Conservation (phyloP, 64 coral and sea anemone species). For the Catalaphyllia jardinei region DNA sequence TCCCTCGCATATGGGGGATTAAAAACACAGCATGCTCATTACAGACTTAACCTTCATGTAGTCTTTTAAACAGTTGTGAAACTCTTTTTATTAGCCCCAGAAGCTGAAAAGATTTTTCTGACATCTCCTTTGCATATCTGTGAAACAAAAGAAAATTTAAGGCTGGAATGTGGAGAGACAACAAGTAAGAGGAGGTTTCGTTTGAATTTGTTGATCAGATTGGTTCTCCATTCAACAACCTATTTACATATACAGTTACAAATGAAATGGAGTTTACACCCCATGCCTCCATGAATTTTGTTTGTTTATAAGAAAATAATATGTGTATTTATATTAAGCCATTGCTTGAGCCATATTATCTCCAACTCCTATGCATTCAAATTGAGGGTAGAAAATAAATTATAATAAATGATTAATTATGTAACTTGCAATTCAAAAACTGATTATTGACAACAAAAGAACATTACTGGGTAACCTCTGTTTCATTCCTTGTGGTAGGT, state of each 20-base stretch:
- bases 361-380: no score
- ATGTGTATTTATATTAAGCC: no score
- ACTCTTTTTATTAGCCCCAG: conserved; percentile 44
- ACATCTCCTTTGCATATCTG: conserved; percentile 69
- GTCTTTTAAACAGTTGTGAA: conserved; percentile 49
- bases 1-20: no score
- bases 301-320: no score
- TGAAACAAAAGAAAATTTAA: not conserved
- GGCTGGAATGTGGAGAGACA: not conserved
- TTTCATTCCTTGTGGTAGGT: not conserved
- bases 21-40: not conserved
- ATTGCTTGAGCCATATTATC: no score
- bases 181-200: not conserved
- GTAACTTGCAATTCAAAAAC: no score
- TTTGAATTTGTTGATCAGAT: not conserved
- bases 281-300: no score
- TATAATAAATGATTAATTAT: no score
- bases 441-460: no score
- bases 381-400: no score
- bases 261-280: no score
- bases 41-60: not conserved
- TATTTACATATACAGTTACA: no score
- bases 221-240: not conserved
- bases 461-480: not conserved
- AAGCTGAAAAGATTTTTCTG: conserved; percentile 57